Conservation (phyloP, 2,797 vertebrate genomes). For the Lateolabrax maculatus region DNA sequence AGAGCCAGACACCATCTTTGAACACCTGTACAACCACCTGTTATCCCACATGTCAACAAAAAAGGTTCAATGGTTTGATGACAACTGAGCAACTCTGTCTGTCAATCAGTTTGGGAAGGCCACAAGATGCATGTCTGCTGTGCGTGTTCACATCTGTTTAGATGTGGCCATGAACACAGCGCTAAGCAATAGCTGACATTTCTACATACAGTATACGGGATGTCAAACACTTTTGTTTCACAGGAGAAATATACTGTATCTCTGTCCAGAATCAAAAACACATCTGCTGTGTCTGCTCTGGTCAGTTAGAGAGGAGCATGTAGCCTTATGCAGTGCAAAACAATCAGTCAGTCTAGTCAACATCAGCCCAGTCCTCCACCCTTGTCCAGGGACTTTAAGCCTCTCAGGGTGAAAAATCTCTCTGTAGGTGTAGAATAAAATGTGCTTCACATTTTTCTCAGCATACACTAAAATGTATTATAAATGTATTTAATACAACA, state of each 20-base stretch:
- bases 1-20: background rate
- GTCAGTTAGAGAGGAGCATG: background rate
- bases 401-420: conserved; percentile 10
- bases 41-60: conserved; percentile 22
- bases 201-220: no score
- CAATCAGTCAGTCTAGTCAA: conserved; percentile 15
- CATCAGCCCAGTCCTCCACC: background rate
- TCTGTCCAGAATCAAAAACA: background rate
- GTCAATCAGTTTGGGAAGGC: background rate
- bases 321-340: background rate
- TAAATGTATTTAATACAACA: conserved; percentile 17
- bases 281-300: background rate
- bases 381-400: background rate
- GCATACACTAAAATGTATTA: background rate
- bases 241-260: background rate
- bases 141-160: no score
- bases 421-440: conserved; percentile 15
- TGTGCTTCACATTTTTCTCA: background rate
- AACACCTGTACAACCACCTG: conserved; percentile 14
- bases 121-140: background rate
- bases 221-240: no score
- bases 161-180: no score
- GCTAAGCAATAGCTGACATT: no score
- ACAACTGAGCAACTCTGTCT: background rate
- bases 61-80: background rate